Percentiles rank a stretch among this genome's conserved stretches.
Evolutionary conservation across 2,113 vertebrate genomes (phyloP).

Genomic region (Trematomus loennbergii): DNA sequence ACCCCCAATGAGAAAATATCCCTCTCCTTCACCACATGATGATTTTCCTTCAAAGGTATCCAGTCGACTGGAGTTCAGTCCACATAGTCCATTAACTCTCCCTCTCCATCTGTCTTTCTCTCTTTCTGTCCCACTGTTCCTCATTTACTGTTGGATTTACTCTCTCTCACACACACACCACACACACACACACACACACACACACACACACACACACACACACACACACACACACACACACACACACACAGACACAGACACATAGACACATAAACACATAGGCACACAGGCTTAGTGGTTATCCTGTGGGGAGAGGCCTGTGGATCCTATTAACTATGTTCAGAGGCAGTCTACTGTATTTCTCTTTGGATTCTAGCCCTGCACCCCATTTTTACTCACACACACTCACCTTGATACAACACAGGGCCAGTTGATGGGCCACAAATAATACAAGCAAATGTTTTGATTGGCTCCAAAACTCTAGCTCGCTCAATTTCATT

Average conservation of each 20-base stretch:
- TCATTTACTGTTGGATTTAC: conserved; percentile 68
- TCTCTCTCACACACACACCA: not conserved
- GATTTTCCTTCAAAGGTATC: conserved; percentile 75
- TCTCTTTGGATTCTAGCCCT: conserved; percentile 52
- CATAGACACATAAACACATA: conserved; percentile 50
- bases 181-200: no score
- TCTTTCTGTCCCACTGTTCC: conserved; percentile 62
- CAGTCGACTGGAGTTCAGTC: conserved; percentile 67
- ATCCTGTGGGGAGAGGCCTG: conserved; percentile 77
- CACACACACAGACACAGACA: conserved; percentile 34
- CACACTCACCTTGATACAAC: conserved; percentile 38
- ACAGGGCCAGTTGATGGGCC: conserved; percentile 48
- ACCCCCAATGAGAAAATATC: conserved; percentile 80
- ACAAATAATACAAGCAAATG: conserved; percentile 65
- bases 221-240: conserved; percentile 32
- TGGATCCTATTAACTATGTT: conserved; percentile 77
- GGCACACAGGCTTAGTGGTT: conserved; percentile 73
- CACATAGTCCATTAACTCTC: conserved; percentile 73
- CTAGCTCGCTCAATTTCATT: conserved; percentile 20
- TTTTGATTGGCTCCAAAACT: conserved; percentile 64
- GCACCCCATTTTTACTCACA: conserved; percentile 48
- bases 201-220: conserved; percentile 32
- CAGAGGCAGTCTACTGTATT: conserved; percentile 65
- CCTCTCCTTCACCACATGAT: conserved; percentile 72
- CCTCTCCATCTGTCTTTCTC: conserved; percentile 61